Conservation (phyloP, 2,888 invertebrate species). For the Dyspetes luteomarginatus region DNA sequence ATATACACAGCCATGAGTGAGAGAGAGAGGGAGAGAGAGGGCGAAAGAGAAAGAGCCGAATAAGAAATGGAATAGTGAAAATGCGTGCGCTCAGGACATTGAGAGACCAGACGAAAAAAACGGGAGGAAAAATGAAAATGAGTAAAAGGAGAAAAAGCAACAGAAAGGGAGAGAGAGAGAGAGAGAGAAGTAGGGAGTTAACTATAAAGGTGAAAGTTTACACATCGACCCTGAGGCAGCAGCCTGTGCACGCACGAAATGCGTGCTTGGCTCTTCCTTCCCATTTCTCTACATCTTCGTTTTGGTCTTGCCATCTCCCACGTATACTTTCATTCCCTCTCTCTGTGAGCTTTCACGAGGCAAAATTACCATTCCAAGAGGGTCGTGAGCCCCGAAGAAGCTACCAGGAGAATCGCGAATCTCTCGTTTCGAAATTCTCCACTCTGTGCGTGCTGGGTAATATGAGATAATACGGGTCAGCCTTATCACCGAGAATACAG, state of each 20-base stretch:
- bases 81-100: not conserved
- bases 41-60: too few species aligned
- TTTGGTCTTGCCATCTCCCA: not conserved
- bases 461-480: slow-evolving; percentile 53
- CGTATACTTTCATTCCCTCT: slow-evolving; percentile 23
- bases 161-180: slow-evolving; percentile 4
- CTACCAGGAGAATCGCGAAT: slow-evolving; percentile 55
- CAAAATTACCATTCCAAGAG: slow-evolving; percentile 61
- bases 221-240: slow-evolving; percentile 43
- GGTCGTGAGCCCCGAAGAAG: slow-evolving; percentile 52
- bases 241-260: slow-evolving; percentile 56
- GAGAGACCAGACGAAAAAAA: not conserved
- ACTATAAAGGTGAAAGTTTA: slow-evolving; percentile 57
- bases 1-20: not conserved
- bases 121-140: slow-evolving; percentile 10
- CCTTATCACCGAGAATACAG: slow-evolving; percentile 42
- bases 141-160: slow-evolving; percentile 16
- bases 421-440: slow-evolving; percentile 40
- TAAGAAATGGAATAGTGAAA: not conserved
- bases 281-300: slow-evolving; percentile 40
- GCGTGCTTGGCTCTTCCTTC: slow-evolving; percentile 40
- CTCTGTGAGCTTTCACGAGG: slow-evolving; percentile 35
- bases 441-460: slow-evolving; percentile 25
- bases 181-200: slow-evolving; percentile 3
- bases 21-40: not conserved